A percentile compares a stretch with the other conserved stretches of the same genome.
Conservation (phyloP, 2,888 invertebrate genomes). For the Epistrophella euchroma region DNA sequence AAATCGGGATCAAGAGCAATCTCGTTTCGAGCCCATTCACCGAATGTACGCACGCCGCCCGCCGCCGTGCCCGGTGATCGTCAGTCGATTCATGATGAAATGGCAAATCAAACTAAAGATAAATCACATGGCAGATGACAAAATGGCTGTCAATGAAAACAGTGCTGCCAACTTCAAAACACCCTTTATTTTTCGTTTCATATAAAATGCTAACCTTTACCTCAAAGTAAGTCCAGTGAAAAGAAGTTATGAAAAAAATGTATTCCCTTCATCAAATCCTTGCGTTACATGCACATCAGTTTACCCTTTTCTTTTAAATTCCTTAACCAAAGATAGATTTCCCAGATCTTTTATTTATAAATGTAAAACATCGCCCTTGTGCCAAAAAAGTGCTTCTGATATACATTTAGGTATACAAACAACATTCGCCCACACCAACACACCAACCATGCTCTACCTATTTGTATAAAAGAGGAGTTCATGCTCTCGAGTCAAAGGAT, state of each 20-base stretch:
- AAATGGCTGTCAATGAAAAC: too few relatives aligned
- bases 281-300: not conserved
- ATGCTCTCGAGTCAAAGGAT: conserved; percentile 64
- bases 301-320: not conserved
- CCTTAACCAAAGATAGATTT: conserved; percentile 4
- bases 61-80: too few relatives aligned
- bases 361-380: conserved; percentile 7
- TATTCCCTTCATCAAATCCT: not conserved
- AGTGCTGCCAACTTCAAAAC: too few relatives aligned
- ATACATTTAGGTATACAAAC: not conserved
- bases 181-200: too few relatives aligned
- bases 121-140: too few relatives aligned
- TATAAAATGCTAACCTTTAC: too few relatives aligned
- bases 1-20: too few relatives aligned
- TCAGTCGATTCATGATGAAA: too few relatives aligned
- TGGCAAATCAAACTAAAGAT: too few relatives aligned
- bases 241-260: not conserved
- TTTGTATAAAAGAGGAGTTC: not conserved
- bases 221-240: too few relatives aligned
- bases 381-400: not conserved
- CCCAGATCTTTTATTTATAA: not conserved
- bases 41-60: too few relatives aligned
- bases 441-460: not conserved
- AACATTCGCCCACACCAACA: not conserved
- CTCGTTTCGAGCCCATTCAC: too few relatives aligned